Base-by-base conservation (phyloP, 2,888 invertebrate species). In the Caradrina kadenii region DNA sequence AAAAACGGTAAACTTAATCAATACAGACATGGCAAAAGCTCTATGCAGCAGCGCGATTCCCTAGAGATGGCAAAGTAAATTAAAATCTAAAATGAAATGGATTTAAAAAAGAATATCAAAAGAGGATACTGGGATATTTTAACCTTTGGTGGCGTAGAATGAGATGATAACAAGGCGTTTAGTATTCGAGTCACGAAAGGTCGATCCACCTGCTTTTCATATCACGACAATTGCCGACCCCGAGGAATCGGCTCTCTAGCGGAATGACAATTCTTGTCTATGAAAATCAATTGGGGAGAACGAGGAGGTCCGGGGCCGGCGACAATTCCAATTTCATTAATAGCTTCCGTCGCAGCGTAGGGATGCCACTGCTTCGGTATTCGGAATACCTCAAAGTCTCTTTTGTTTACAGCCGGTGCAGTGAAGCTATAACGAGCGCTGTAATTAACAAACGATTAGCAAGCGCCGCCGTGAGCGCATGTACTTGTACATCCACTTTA, bases 151-250 rank as follows among this genome's bases (percentile, higher is more conserved):
- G 89, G 90, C 88, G 87, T 88, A 91, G 88, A 93, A 92, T 90
- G 91, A 92, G 92, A 93, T 90, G 93, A 93, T 93, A 94, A 94
- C 91, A 90, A 93, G 92, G 89, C 89, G 88, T 90, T 94, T 93
- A 93, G 92, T 94, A 94, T 95, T 94, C 94, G 79, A 89, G 89
- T 82, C 93, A 91, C 92, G 93, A 80, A 85, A 88, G 90, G 89
- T 89, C 93, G 93, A 93, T 94, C 94, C 93, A 94, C 94, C 94
- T 94, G 94, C 93, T 94, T 94, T 94, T 94, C 94, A 94, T 94
- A 94, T 94, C 93, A 94, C 93, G 94, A 93, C 94, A 92, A 94
- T 94, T 94, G 93, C 91, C 92, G 92, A 90, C 93, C 93, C 92
- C 88, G 87, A 92, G 91, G 90, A 92, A 89, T 90, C 91, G 90